Percentiles rank a stretch among this genome's conserved stretches.
Conservation (phyloP, 2,888 invertebrate species). For the Lapara coniferarum region DNA sequence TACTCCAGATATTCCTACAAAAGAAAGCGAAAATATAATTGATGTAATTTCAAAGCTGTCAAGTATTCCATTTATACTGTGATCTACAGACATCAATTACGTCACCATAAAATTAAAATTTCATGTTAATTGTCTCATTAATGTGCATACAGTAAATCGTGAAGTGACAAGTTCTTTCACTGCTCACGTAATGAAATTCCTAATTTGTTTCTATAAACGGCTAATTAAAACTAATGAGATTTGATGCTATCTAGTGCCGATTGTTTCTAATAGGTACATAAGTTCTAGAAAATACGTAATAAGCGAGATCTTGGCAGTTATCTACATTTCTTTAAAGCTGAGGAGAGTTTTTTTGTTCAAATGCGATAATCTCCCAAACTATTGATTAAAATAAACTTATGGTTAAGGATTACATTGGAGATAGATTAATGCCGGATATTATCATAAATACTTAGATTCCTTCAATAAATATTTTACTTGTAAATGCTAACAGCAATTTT, state of each 20-base stretch:
- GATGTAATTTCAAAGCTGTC: too few species aligned
- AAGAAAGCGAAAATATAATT: not conserved
- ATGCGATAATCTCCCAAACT: too few species aligned
- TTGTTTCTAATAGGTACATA: not conserved
- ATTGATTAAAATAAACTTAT: too few species aligned
- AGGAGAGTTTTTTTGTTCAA: too few species aligned
- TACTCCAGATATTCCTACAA: not conserved
- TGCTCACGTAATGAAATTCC: not conserved
- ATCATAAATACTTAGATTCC: not conserved
- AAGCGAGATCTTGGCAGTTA: too few species aligned
- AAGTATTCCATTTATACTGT: not conserved
- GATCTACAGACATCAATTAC: not conserved
- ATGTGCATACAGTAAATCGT: not conserved
- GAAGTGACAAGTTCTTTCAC: slow-evolving; percentile 5
- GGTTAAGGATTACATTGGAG: too few species aligned
- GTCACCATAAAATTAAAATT: not conserved
- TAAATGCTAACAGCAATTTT: not conserved
- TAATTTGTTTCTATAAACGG: not conserved
- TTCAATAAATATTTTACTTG: not conserved
- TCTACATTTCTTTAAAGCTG: not conserved
- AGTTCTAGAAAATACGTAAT: too few species aligned
- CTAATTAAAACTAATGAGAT: slow-evolving; percentile 3
- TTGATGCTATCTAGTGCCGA: not conserved
- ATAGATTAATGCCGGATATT: too few species aligned
- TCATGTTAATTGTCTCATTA: not conserved